phyloP scores from a whole-genome alignment of 2,888 invertebrate genomes.

The Morpho helenor region DNA sequence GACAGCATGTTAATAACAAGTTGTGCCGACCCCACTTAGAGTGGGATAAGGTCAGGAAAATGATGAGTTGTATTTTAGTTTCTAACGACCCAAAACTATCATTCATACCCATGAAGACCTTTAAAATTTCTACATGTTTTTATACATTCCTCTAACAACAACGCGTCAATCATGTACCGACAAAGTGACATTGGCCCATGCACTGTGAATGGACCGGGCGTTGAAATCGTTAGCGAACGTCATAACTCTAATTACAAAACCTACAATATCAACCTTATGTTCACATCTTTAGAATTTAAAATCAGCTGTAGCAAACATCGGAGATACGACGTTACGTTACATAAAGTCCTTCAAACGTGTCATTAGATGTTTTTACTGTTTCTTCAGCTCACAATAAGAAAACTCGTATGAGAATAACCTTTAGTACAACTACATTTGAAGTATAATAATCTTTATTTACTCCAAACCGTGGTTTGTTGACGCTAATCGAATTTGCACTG shows the following conservation, averaged over 20 bases:
- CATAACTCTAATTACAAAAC: slow-evolving; percentile 21
- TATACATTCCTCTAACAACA: slow-evolving; percentile 12
- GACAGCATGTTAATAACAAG: too few species aligned
- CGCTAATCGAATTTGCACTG: slow-evolving; percentile 11
- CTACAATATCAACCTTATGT: slow-evolving; percentile 13
- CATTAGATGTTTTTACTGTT: slow-evolving; percentile 32
- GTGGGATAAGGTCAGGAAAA: too few species aligned
- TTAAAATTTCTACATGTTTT: slow-evolving; percentile 8
- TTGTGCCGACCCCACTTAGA: too few species aligned
- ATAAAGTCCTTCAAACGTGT: slow-evolving; percentile 24
- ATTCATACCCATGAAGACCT: slow-evolving; percentile 4
- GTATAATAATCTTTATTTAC: slow-evolving; percentile 31
- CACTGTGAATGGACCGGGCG: slow-evolving; percentile 27
- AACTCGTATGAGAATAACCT: slow-evolving; percentile 36
- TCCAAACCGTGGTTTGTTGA: slow-evolving; percentile 1
- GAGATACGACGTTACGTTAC: slow-evolving; percentile 9
- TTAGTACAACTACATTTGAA: slow-evolving; percentile 35
- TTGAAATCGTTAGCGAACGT: slow-evolving; percentile 31
- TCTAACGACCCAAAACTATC: too few species aligned
- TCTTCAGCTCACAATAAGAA: slow-evolving; percentile 28
- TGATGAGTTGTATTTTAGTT: too few species aligned
- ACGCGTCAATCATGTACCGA: slow-evolving; percentile 31
- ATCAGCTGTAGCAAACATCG: slow-evolving; percentile 13
- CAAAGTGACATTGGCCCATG: slow-evolving; percentile 39
- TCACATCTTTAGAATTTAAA: slow-evolving; percentile 3